Evolutionary conservation across 1,140 invertebrate genomes (phyloP).

Genomic region (Harlomillsia oculata): DNA sequence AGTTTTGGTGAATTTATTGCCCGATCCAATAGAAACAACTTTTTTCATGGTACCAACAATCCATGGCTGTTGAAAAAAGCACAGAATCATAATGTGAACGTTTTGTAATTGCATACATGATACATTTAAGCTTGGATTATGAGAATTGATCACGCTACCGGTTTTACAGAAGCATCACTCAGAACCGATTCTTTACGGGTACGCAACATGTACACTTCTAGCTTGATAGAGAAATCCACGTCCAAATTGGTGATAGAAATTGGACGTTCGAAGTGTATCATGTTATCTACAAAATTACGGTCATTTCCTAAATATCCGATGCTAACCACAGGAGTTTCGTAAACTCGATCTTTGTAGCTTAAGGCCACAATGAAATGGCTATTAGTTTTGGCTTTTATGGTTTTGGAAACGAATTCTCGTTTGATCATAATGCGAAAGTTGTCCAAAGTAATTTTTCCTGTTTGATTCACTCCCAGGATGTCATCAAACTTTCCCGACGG

Average conservation of each 20-base stretch:
- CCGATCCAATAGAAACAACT: no score
- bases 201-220: slow-evolving; percentile 77
- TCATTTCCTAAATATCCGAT: slow-evolving; percentile 37
- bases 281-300: slow-evolving; percentile 37
- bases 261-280: slow-evolving; percentile 66
- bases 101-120: no score
- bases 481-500: slow-evolving; percentile 48
- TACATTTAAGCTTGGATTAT: no score
- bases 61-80: no score
- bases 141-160: no score
- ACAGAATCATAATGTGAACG: slow-evolving; percentile 76
- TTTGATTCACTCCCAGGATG: slow-evolving; percentile 34
- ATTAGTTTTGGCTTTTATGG: slow-evolving; percentile 59
- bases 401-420: slow-evolving; percentile 50
- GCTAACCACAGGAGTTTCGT: slow-evolving; percentile 65
- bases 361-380: slow-evolving; percentile 78
- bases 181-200: slow-evolving; percentile 65
- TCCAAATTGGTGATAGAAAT: slow-evolving; percentile 69
- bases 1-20: no score
- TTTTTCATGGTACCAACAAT: no score
- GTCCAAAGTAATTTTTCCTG: slow-evolving; percentile 67
- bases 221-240: slow-evolving; percentile 70
- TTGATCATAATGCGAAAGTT: slow-evolving; percentile 71
- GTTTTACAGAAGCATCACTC: no score
- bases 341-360: slow-evolving; percentile 69